Evolutionary conservation across 2,797 vertebrate genomes (phyloP), one percentile per base, ranked within the genome.

Genomic region (Podarcis lilfordi): DNA sequence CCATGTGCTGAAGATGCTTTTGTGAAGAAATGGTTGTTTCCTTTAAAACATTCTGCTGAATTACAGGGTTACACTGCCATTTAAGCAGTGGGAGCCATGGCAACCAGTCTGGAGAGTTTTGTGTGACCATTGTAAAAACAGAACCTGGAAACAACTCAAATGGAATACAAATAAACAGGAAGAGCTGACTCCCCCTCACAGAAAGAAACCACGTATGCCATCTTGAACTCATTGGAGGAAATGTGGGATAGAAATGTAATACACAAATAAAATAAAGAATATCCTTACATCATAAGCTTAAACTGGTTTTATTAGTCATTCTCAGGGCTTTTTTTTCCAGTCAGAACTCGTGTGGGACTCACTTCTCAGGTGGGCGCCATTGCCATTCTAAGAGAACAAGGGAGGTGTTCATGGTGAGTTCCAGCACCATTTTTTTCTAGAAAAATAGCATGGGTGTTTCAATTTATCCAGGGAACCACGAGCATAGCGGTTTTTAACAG

Each of bases 121-220:
- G 32, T 86, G 32, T 69, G 35, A 77, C 19, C 89, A 72, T 35
- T 76, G 40, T 81, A 78, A 29, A 64, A 83, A 90, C 17, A 32
- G 6, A n/a, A 90, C 15, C 61, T 32, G 55, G 17, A 27, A 75
- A 86, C 10, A 59, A 88, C 59, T 87, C 0, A 77, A 74, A 35
- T 87, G 8, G 81, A 69, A 25, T 43, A 88, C n/a, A 82, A 40
- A 29, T 85, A 82, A 85, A 84, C 32, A 86, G 80, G 82, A 92
- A 85, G n/a, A 21, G 29, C 40, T 87, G 72, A 76, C 25, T 81
- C 0, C 27, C 61, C 50, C 45, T 90, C 78, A 68, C 23, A 10
- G 80, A 84, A 11, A 10, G 9, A 88, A 29, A n/a, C 13, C 50
- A 55, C 15, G 50, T 55, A 55, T 55, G 50, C 50, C 50, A 55